Percentiles rank a stretch among this genome's conserved stretches.
Evolutionary conservation across 2,797 vertebrate genomes (phyloP).

Genomic region (Streptopelia turtur): DNA sequence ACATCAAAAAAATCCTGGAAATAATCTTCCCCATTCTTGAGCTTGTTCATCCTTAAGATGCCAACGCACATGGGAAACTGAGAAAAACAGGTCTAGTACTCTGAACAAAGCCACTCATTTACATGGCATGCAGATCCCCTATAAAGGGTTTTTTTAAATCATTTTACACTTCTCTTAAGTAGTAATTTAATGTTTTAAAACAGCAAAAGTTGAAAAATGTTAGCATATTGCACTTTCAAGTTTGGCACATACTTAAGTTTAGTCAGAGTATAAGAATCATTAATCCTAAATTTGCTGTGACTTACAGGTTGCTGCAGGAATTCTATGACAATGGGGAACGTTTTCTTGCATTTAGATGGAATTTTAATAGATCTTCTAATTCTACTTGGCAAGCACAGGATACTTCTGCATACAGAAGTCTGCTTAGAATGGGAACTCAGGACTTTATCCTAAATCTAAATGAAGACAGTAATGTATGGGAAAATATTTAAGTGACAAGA

Average conservation of each 20-base stretch:
- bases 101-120: neutral
- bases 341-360: neutral
- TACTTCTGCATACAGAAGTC: neutral
- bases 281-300: neutral
- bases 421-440: neutral
- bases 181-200: neutral
- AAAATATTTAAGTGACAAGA: neutral
- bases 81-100: neutral
- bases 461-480: neutral
- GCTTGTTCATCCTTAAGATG: neutral
- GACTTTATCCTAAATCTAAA: neutral
- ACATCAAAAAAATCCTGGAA: neutral
- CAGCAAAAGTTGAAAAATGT: neutral
- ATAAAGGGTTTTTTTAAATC: neutral
- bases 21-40: neutral
- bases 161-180: neutral
- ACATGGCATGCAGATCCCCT: neutral
- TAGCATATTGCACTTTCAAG: neutral
- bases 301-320: neutral
- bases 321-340: neutral
- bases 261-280: neutral
- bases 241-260: neutral
- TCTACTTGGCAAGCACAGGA: neutral
- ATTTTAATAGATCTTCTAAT: neutral
- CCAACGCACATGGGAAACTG: neutral